Evolutionary conservation across 2,888 invertebrate species (phyloP).

Genomic region (Ophion ellenae): DNA sequence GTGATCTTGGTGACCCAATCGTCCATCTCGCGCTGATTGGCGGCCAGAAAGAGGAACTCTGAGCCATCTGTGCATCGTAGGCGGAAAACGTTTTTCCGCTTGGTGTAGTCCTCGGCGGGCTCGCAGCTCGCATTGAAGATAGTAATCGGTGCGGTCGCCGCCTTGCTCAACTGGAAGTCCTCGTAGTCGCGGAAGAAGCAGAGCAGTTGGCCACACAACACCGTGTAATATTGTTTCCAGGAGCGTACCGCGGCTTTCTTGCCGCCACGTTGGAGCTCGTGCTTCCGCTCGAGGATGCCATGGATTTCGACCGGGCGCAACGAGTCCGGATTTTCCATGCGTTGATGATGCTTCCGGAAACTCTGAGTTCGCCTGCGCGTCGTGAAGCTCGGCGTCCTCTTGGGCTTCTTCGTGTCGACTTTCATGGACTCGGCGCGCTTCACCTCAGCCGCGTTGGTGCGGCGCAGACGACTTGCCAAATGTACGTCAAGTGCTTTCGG

Average conservation of each 20-base stretch:
- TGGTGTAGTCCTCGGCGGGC: slow-evolving; percentile 96
- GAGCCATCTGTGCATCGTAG: slow-evolving; percentile 95
- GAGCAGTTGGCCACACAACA: slow-evolving; percentile 97
- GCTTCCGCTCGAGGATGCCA: slow-evolving; percentile 96
- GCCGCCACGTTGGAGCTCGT: slow-evolving; percentile 96
- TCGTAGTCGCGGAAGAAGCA: slow-evolving; percentile 99
- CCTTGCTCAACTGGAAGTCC: slow-evolving; percentile 94
- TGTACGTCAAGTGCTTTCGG: slow-evolving; percentile 86
- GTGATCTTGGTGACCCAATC: slow-evolving; percentile 97
- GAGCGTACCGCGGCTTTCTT: slow-evolving; percentile 97
- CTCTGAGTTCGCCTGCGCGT: slow-evolving; percentile 95
- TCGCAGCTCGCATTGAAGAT: slow-evolving; percentile 91
- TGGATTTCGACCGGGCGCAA: slow-evolving; percentile 96
- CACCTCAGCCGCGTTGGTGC: slow-evolving; percentile 84
- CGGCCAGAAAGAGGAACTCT: slow-evolving; percentile 95
- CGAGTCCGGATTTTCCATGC: slow-evolving; percentile 85
- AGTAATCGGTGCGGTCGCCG: slow-evolving; percentile 92
- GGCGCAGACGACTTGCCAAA: slow-evolving; percentile 88
- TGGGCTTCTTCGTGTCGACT: slow-evolving; percentile 91
- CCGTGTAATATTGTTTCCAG: slow-evolving; percentile 98
- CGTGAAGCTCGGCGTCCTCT: slow-evolving; percentile 97
- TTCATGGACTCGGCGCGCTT: slow-evolving; percentile 97
- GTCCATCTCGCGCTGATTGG: slow-evolving; percentile 89
- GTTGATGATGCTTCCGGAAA: slow-evolving; percentile 90
- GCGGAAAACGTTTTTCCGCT: slow-evolving; percentile 96